phyloP scores from a whole-genome alignment of 2,113 vertebrate genomes.

The Gallinago paraguaiae region DNA sequence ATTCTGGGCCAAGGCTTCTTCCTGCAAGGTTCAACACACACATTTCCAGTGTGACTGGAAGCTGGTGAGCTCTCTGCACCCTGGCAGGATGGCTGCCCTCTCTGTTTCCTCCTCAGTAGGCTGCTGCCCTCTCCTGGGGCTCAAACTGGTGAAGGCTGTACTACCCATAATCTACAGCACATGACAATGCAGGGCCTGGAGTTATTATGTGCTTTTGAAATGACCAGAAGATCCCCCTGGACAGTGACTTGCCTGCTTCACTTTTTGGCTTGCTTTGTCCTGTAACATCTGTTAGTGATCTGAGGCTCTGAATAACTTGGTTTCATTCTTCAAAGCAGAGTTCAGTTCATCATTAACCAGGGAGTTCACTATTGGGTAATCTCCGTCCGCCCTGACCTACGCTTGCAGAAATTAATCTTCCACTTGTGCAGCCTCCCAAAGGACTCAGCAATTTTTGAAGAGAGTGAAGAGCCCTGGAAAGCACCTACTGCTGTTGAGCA shows the following conservation, averaged over 20 bases:
- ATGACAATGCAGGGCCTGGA: not conserved
- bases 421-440: not conserved
- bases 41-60: not conserved
- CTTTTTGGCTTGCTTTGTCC: not conserved
- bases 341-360: constrained; percentile 16
- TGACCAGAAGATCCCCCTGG: not conserved
- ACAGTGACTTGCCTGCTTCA: not conserved
- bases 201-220: not conserved
- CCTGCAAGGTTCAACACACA: fast-evolving
- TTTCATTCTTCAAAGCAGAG: not conserved
- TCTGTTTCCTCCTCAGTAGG: not conserved
- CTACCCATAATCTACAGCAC: not conserved
- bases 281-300: not conserved
- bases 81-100: not conserved
- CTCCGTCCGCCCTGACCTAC: not conserved
- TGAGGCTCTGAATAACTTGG: not conserved
- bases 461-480: not conserved
- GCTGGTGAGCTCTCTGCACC: not conserved
- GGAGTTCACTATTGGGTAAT: not conserved
- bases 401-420: constrained; percentile 4
- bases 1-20: not conserved
- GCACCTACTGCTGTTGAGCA: not conserved
- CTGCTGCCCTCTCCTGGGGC: constrained; percentile 2
- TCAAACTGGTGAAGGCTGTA: not conserved
- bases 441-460: not conserved